A percentile compares a stretch with the other conserved stretches of the same genome.
Conservation (phyloP, 1,140 invertebrate genomes). For the Dufourea novaeangliae region DNA sequence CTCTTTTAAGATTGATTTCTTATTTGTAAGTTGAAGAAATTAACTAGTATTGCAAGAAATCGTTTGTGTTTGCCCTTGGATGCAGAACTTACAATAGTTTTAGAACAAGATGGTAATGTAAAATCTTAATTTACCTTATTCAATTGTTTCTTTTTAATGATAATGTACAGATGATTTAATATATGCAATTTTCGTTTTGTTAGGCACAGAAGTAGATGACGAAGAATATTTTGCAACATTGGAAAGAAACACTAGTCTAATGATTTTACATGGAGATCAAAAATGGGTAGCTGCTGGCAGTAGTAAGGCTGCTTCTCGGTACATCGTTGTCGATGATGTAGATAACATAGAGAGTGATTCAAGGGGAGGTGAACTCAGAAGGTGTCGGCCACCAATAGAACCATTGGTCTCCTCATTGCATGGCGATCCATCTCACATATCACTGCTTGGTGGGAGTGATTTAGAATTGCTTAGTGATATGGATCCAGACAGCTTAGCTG, state of each 20-base stretch:
- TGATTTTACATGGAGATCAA: constrained; percentile 88
- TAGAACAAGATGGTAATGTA: constrained; percentile 88
- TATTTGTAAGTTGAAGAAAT: constrained; percentile 77
- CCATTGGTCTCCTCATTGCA: constrained; percentile 87
- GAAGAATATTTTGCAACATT: constrained; percentile 93
- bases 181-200: constrained; percentile 26
- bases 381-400: constrained; percentile 77
- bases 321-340: constrained; percentile 86
- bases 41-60: constrained; percentile 82
- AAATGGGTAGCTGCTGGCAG: constrained; percentile 84
- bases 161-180: background rate
- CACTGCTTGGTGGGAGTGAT: constrained; percentile 89
- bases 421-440: constrained; percentile 90
- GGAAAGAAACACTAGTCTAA: constrained; percentile 90
- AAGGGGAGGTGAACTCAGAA: constrained; percentile 82
- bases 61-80: constrained; percentile 77
- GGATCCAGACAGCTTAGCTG: constrained; percentile 91
- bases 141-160: background rate
- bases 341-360: constrained; percentile 82
- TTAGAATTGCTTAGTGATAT: constrained; percentile 91
- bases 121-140: constrained; percentile 16
- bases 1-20: constrained; percentile 23
- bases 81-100: constrained; percentile 87
- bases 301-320: constrained; percentile 79
- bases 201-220: constrained; percentile 92